Evolutionary conservation across 2,888 invertebrate species (phyloP).

Genomic region (Drosophila affinis): DNA sequence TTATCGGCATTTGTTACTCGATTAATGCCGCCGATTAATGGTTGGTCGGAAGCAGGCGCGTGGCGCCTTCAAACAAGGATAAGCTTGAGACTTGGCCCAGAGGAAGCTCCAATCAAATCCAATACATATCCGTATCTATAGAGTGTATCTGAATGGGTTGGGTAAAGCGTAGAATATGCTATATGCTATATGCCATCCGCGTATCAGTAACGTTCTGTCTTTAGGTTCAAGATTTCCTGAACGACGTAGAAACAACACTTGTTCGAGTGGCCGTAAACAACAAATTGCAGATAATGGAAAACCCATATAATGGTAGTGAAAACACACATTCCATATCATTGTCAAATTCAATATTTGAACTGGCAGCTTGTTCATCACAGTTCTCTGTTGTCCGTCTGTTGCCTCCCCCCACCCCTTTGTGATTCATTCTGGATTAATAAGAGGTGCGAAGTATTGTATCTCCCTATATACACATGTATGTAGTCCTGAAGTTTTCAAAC

Average conservation of each 20-base stretch:
- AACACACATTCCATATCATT: constrained; percentile 9
- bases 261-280: constrained; percentile 6
- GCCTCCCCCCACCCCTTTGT: background rate
- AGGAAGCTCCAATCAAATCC: background rate
- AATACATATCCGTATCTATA: background rate
- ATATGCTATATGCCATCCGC: too few species aligned
- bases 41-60: constrained; percentile 7
- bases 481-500: background rate
- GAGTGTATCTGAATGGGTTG: background rate
- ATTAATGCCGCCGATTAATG: constrained; percentile 15
- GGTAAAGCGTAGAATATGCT: background rate
- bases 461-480: background rate
- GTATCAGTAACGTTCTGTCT: background rate
- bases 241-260: constrained; percentile 9
- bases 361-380: constrained; percentile 17
- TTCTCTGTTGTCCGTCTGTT: background rate
- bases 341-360: constrained; percentile 29
- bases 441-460: background rate
- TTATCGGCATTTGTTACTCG: constrained; percentile 8
- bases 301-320: constrained; percentile 10
- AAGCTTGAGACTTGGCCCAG: background rate
- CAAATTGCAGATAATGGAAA: constrained; percentile 16
- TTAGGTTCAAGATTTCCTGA: constrained; percentile 5
- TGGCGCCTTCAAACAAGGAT: background rate
- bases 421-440: background rate